These are phyloP conservation scores for Zelleria hepariella DNA, from an alignment of 2,888 invertebrate species.

Conservation along the genomic window DNA sequence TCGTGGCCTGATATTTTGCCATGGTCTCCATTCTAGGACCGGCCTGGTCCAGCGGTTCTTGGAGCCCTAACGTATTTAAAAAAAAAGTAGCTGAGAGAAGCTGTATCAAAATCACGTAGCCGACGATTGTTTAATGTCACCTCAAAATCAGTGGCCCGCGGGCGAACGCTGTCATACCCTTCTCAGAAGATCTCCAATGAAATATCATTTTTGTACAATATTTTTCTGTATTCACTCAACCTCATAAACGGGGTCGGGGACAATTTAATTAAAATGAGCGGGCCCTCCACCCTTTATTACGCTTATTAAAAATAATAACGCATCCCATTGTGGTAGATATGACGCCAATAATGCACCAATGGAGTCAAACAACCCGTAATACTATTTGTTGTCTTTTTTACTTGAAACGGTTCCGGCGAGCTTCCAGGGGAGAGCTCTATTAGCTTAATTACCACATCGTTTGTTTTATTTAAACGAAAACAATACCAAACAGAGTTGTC, in stretches of 20 bases:
- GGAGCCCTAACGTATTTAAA: neutral
- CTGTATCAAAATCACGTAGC: neutral
- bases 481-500: neutral
- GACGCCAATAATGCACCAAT: neutral
- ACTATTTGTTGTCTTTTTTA: neutral
- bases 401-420: neutral
- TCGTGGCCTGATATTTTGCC: too few relatives aligned
- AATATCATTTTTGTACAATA: slow-evolving; percentile 2
- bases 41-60: too few relatives aligned
- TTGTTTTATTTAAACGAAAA: neutral
- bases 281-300: slow-evolving; percentile 17
- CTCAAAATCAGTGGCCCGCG: neutral
- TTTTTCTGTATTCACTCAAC: slow-evolving; percentile 13
- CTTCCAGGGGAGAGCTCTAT: neutral
- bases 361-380: neutral
- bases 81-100: neutral
- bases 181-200: neutral
- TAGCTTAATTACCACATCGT: neutral
- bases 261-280: slow-evolving; percentile 28
- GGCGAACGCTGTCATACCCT: slow-evolving; percentile 6
- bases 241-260: slow-evolving; percentile 18
- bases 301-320: slow-evolving; percentile 17
- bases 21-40: too few relatives aligned
- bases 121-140: neutral
- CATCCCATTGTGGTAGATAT: slow-evolving; percentile 17